A percentile compares a stretch with the other conserved stretches of the same genome.
These are phyloP conservation scores for Elysia chlorotica DNA, from an alignment of 1,140 invertebrate genomes.

Conservation along the genomic window DNA sequence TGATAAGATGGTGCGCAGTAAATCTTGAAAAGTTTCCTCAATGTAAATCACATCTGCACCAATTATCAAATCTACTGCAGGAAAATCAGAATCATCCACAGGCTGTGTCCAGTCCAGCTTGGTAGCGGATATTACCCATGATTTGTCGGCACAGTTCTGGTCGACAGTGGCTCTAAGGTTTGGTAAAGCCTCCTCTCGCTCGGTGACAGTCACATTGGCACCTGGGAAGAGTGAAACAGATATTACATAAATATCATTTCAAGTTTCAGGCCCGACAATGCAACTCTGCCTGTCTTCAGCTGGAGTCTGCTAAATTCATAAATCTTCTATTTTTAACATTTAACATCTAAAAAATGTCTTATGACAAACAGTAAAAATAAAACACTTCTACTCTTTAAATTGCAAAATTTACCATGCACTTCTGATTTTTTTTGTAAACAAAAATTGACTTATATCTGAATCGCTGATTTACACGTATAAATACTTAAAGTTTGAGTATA, in stretches of 20 bases:
- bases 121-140: constrained; percentile 25
- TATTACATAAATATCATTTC: not conserved
- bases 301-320: no score
- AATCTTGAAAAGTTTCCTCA: constrained; percentile 53
- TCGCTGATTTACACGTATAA: no score
- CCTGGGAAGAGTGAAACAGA: constrained; percentile 29
- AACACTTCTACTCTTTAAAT: no score
- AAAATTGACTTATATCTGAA: no score
- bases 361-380: not conserved
- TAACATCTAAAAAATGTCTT: no score
- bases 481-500: no score
- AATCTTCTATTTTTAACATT: no score
- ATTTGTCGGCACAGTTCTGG: constrained; percentile 30
- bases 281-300: no score
- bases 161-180: constrained; percentile 37
- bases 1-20: constrained; percentile 48
- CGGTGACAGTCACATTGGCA: constrained; percentile 50
- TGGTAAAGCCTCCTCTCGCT: constrained; percentile 41
- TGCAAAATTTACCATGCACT: no score
- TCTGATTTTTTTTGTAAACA: no score
- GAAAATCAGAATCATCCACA: constrained; percentile 21
- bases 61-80: constrained; percentile 53
- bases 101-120: constrained; percentile 53
- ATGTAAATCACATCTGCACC: constrained; percentile 61
- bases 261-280: no score